These are phyloP conservation scores for Pristionchus entomophagus DNA, from an alignment of 2,888 invertebrate species.

Conservation along the genomic window DNA sequence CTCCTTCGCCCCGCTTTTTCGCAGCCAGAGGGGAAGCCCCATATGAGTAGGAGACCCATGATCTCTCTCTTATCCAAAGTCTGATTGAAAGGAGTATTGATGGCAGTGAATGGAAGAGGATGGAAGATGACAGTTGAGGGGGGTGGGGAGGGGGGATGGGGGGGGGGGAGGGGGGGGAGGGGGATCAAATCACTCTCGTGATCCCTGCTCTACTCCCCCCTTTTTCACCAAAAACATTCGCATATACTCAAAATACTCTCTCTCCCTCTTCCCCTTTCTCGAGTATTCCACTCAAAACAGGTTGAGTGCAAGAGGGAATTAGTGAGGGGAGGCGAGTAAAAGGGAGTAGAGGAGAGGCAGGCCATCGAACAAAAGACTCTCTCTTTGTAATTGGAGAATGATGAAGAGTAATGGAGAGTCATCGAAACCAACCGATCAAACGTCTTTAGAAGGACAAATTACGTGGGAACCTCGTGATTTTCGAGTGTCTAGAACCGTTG, in stretches of 20 bases:
- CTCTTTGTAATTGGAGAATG: neutral
- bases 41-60: neutral
- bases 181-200: conserved; percentile 13
- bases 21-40: neutral
- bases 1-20: neutral
- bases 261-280: neutral
- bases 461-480: neutral
- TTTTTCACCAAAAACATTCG: conserved; percentile 27
- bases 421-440: neutral
- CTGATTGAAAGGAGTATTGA: neutral
- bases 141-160: neutral
- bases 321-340: neutral
- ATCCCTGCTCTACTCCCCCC: neutral
- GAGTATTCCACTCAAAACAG: conserved; percentile 34
- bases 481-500: neutral
- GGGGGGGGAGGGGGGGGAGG: too few relatives aligned
- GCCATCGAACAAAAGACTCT: neutral
- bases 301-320: conserved; percentile 41
- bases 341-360: neutral
- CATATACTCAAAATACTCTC: conserved; percentile 5
- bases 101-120: neutral
- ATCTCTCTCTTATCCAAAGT: too few relatives aligned
- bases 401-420: neutral
- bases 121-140: neutral
- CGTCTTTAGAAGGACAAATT: neutral